Evolutionary conservation across 37 sponge, comb jelly and placozoan genomes (phyloP), one percentile per base, ranked within the genome.

Genomic region (Mnemiopsis leidyi): DNA sequence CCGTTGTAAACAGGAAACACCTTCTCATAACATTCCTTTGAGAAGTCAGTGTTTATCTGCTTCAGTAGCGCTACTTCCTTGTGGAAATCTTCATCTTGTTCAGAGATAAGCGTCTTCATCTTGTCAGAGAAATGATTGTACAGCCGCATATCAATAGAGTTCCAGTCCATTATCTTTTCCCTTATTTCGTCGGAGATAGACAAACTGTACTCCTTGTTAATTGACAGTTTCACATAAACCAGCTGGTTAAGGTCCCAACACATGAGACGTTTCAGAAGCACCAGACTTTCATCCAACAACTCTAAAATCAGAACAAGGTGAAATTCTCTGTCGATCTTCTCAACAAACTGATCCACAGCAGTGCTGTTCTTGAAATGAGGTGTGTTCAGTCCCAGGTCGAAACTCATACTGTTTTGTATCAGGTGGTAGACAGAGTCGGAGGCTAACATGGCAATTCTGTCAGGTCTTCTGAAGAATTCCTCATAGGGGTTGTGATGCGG

Each of bases 221-320:
- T 32, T 1, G 82, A 79, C 36, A 79, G 37, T 21, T 79, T 79
- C 36, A 79, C 82, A 79, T 79, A 79, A 35, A 79, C 23, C 20
- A 79, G 2, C 3, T 79, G 36, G 2, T 79, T 79, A 0, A 79
- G 3, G 32, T 79, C 82, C 82, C 82, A 79, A 21, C 82, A 79
- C 82, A 79, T 79, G 1, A 79, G 36, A 13, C 82, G 36, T 21
- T 32, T 28, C 5, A 79, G 32, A 34, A 79, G 36, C 36, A 79
- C 82, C 82, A 79, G 32, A 79, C 82, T 33, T 21, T 79, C 82
- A 32, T 79, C 82, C 32, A 79, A 31, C 82, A 79, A 7, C 82
- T 79, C 82, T 30, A 79, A 35, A 33, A 79, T 79, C 82, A 79
- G 23, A 20, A 79, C 82, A 7, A 79, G 36, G 21, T 79, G 82